A percentile compares a stretch with the other conserved stretches of the same genome.
These are phyloP conservation scores for Myopa testacea DNA, from an alignment of 2,888 invertebrate genomes.

Conservation along the genomic window DNA sequence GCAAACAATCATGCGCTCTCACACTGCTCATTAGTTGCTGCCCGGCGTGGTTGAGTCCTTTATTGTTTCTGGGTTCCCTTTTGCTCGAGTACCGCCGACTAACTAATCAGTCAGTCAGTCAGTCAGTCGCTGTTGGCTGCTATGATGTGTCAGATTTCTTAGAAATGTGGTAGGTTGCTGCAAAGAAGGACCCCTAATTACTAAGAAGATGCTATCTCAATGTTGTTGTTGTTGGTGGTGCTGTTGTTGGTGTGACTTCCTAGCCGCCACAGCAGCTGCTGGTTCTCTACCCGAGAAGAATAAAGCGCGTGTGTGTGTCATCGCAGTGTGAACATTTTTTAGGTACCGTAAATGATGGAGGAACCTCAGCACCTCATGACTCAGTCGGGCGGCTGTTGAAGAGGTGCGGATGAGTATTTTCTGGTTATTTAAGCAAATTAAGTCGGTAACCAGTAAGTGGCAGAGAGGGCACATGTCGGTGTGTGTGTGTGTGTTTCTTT, in stretches of 20 bases:
- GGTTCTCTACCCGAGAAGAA: too few relatives aligned
- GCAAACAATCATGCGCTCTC: neutral
- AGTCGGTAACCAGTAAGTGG: too few relatives aligned
- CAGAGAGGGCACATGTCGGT: too few relatives aligned
- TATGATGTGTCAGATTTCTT: conserved; percentile 35
- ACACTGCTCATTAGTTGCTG: conserved; percentile 7
- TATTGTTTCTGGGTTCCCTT: neutral
- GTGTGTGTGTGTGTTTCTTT: too few relatives aligned
- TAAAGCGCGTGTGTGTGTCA: too few relatives aligned
- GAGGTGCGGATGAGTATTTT: too few relatives aligned
- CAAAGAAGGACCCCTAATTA: neutral
- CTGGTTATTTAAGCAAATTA: too few relatives aligned
- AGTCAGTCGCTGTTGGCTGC: conserved; percentile 5
- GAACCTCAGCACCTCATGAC: too few relatives aligned
- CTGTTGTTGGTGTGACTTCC: neutral
- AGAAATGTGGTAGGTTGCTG: conserved; percentile 21
- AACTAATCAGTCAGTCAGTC: neutral
- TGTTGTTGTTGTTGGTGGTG: neutral
- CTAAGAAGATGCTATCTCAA: neutral
- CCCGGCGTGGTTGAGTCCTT: neutral
- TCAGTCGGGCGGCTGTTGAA: too few relatives aligned
- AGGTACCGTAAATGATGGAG: neutral
- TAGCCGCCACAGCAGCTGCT: neutral
- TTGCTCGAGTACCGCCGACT: neutral
- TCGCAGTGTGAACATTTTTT: neutral